Evolutionary conservation across 2,888 invertebrate genomes (phyloP).

Genomic region (Drosophila tanythrix): DNA sequence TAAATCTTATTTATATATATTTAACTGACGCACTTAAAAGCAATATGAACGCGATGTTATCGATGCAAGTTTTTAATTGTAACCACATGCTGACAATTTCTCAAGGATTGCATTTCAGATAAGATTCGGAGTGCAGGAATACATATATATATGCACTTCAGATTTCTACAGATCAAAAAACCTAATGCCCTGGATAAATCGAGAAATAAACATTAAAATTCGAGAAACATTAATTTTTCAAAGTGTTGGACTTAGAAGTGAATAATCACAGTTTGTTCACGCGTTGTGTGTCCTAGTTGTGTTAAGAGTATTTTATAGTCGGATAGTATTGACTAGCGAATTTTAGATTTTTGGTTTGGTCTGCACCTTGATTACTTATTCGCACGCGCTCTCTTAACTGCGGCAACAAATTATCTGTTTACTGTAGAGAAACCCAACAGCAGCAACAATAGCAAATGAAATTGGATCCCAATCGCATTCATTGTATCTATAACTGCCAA

Average conservation of each 20-base stretch:
- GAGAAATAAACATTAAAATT: neutral
- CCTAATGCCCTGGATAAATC: too few species aligned
- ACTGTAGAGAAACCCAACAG: conserved; percentile 67
- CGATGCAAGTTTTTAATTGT: too few species aligned
- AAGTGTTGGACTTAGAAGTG: too few species aligned
- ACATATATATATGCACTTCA: neutral
- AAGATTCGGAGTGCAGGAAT: too few species aligned
- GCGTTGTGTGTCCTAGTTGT: neutral
- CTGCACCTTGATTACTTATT: conserved; percentile 53
- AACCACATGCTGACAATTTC: too few species aligned
- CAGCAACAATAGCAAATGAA: conserved; percentile 37
- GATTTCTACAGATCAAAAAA: neutral
- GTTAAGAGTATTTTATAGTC: neutral
- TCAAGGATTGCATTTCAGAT: too few species aligned
- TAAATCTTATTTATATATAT: too few species aligned
- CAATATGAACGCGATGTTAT: neutral
- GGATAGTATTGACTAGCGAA: neutral
- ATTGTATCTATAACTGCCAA: conserved; percentile 29
- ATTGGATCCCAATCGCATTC: conserved; percentile 31
- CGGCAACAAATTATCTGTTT: conserved; percentile 65
- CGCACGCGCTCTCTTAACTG: conserved; percentile 58
- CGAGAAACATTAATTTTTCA: neutral
- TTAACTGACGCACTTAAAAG: too few species aligned
- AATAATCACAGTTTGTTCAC: neutral
- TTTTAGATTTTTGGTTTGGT: conserved; percentile 7